These are phyloP conservation scores for Neuroscelio doddi DNA, from an alignment of 2,888 invertebrate species.

Conservation along the genomic window DNA sequence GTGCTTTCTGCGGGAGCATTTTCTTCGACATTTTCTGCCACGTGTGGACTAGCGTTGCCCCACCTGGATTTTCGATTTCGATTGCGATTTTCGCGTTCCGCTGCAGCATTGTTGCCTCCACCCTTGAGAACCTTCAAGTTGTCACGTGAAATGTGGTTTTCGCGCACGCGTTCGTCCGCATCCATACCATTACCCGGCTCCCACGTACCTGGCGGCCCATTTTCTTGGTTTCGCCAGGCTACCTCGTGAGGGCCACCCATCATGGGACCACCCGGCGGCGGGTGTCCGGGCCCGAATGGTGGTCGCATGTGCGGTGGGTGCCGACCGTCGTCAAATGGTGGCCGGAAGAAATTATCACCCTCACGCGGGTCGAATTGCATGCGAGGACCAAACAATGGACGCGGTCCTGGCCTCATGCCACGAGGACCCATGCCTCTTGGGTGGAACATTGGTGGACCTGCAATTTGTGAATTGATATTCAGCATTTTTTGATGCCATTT, in stretches of 20 bases:
- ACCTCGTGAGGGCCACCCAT: conserved; percentile 50
- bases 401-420: conserved; percentile 67
- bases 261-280: too few species aligned
- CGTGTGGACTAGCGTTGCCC: conserved; percentile 57
- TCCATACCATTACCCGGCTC: conserved; percentile 51
- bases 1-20: too few species aligned
- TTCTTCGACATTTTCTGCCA: conserved; percentile 19
- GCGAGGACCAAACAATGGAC: conserved; percentile 65
- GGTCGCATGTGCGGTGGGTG: conserved; percentile 54
- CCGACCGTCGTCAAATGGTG: conserved; percentile 63
- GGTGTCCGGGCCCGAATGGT: conserved; percentile 53
- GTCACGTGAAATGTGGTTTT: conserved; percentile 47
- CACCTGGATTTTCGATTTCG: conserved; percentile 63
- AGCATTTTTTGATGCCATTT: background rate
- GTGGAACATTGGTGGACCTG: conserved; percentile 70
- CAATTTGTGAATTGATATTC: conserved; percentile 9
- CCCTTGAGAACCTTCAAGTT: conserved; percentile 45
- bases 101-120: conserved; percentile 23
- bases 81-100: conserved; percentile 58
- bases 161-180: conserved; percentile 18
- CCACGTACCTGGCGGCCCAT: conserved; percentile 52
- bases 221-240: conserved; percentile 60
- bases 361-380: conserved; percentile 63
- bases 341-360: conserved; percentile 63
- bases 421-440: conserved; percentile 69